Evolutionary conservation across 2,113 vertebrate species (phyloP).

Genomic region (Notiomystis cincta): DNA sequence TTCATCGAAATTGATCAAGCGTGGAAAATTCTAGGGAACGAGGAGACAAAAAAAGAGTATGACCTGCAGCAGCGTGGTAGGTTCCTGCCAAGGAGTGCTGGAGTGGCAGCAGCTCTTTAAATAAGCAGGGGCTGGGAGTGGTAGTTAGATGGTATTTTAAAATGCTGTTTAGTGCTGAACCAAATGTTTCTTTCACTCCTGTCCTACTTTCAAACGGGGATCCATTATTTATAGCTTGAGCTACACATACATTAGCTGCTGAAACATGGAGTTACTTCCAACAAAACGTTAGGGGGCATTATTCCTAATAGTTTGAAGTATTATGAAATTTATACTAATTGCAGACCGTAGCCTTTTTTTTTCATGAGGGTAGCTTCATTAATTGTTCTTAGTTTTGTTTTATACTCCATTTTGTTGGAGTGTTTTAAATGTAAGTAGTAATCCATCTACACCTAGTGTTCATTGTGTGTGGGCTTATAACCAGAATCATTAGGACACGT

Average conservation of each 20-base stretch:
- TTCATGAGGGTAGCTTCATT: conserved; percentile 23
- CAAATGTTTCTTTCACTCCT: conserved; percentile 19
- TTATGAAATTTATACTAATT: conserved; percentile 11
- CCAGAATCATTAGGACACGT: not conserved
- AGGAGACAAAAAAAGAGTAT: conserved; percentile 82
- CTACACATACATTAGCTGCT: conserved; percentile 37
- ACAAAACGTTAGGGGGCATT: conserved; percentile 3
- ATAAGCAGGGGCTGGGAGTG: conserved; percentile 25
- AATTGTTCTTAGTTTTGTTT: not conserved
- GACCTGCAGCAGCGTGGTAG: conserved; percentile 83
- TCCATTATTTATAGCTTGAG: conserved; percentile 63
- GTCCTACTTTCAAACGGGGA: conserved; percentile 28
- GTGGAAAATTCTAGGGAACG: conserved; percentile 87
- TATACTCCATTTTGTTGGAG: not conserved
- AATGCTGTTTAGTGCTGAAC: conserved; percentile 42
- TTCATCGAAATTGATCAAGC: conserved; percentile 87
- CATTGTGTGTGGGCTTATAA: not conserved
- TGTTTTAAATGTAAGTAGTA: not conserved
- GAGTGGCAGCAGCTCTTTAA: conserved; percentile 43
- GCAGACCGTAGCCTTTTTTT: not conserved
- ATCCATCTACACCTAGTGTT: not conserved
- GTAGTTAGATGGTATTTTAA: conserved; percentile 19
- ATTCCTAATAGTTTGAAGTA: conserved; percentile 51
- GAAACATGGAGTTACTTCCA: conserved; percentile 39
- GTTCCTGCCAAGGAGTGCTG: conserved; percentile 59